phyloP scores from a whole-genome alignment of 2,113 vertebrate species.

The Pelobates fuscus region DNA sequence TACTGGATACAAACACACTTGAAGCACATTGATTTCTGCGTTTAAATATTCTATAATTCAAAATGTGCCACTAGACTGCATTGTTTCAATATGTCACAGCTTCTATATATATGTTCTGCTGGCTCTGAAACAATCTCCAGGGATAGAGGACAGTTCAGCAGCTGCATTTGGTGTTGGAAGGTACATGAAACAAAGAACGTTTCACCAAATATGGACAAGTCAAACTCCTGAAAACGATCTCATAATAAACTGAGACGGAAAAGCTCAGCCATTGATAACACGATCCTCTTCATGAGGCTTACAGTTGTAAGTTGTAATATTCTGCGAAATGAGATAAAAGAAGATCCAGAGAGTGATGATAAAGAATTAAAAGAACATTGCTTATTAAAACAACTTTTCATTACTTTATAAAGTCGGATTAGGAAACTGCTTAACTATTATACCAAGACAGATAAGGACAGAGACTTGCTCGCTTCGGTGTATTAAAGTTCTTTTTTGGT shows the following conservation, averaged over 20 bases:
- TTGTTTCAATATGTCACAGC: too few relatives aligned
- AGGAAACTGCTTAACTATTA: too few relatives aligned
- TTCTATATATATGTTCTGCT: too few relatives aligned
- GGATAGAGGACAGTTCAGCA: not conserved
- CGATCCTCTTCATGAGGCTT: not conserved
- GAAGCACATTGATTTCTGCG: too few relatives aligned
- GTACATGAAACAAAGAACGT: conserved; percentile 19
- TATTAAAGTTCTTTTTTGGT: too few relatives aligned
- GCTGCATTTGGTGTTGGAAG: conserved; percentile 21
- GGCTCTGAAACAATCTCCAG: conserved; percentile 1
- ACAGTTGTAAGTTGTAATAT: conserved; percentile 19
- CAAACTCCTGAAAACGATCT: conserved; percentile 17
- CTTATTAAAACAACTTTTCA: not conserved
- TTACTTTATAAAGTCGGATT: not conserved
- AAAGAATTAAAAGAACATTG: not conserved
- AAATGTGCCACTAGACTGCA: too few relatives aligned
- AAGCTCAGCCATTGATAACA: conserved; percentile 19
- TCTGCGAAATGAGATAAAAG: conserved; percentile 1
- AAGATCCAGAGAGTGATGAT: not conserved
- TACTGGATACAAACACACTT: too few relatives aligned
- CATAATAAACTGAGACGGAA: conserved; percentile 4
- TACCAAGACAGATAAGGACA: too few relatives aligned
- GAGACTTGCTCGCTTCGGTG: too few relatives aligned
- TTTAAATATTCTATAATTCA: too few relatives aligned
- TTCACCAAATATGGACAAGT: conserved; percentile 39